A percentile compares a stretch with the other conserved stretches of the same genome.
Conservation (phyloP, 2,797 vertebrate genomes). For the Falco cherrug region DNA sequence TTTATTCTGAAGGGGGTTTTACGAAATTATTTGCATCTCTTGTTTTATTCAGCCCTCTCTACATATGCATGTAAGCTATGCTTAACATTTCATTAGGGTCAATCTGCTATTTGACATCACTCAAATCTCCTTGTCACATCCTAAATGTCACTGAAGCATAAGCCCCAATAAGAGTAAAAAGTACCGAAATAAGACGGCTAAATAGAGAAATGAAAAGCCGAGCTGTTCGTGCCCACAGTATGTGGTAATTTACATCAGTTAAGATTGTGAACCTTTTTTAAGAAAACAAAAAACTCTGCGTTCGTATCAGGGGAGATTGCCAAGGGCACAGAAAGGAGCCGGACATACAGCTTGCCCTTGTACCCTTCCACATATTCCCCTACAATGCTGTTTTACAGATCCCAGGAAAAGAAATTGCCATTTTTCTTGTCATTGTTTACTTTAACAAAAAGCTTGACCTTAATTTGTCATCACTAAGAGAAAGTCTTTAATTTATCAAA, state of each 20-base stretch:
- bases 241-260: neutral
- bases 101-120: slow-evolving; percentile 50
- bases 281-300: neutral
- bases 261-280: neutral
- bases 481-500: neutral
- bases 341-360: neutral
- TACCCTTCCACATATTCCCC: neutral
- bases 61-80: slow-evolving; percentile 22
- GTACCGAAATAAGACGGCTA: neutral
- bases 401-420: neutral
- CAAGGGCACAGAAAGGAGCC: neutral
- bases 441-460: slow-evolving; percentile 6
- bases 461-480: neutral
- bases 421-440: slow-evolving; percentile 20
- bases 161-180: neutral
- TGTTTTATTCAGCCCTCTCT: neutral
- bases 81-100: slow-evolving; percentile 56
- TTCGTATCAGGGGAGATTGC: neutral
- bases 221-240: neutral
- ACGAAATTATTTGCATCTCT: neutral
- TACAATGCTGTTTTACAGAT: neutral
- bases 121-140: slow-evolving; percentile 32
- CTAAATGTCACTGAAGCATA: slow-evolving; percentile 42
- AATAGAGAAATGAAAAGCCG: slow-evolving; percentile 14
- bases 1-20: neutral